Evolutionary conservation across 2,888 invertebrate species (phyloP).

Genomic region (Coenonympha arcania): DNA sequence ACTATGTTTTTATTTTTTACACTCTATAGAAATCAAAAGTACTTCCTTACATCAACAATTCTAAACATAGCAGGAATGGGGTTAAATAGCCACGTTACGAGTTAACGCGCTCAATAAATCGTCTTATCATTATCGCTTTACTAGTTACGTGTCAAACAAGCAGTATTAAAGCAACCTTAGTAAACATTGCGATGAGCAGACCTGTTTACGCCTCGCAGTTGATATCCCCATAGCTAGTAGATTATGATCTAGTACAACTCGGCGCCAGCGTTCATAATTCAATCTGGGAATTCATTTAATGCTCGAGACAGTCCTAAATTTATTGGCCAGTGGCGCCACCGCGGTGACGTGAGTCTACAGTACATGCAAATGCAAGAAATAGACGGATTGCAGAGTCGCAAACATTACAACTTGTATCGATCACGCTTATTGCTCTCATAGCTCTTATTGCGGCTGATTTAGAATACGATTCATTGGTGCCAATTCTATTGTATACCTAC

Average conservation of each 20-base stretch:
- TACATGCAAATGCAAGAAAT: constrained; percentile 31
- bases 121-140: constrained; percentile 15
- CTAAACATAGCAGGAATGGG: neutral
- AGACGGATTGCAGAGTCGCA: constrained; percentile 16
- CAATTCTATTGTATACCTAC: neutral
- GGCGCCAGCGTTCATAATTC: constrained; percentile 64
- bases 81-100: neutral
- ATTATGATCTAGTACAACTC: constrained; percentile 60
- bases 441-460: constrained; percentile 5
- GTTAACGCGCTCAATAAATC: constrained; percentile 32
- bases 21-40: no score
- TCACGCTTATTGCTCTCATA: constrained; percentile 10
- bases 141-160: constrained; percentile 18
- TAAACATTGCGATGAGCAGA: constrained; percentile 50
- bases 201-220: constrained; percentile 55
- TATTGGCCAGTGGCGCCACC: constrained; percentile 69
- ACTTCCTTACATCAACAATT: no score
- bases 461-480: constrained; percentile 9
- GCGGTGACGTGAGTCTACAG: constrained; percentile 52
- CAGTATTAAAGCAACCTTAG: constrained; percentile 27
- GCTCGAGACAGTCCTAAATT: constrained; percentile 68
- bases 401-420: constrained; percentile 15
- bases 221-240: constrained; percentile 49
- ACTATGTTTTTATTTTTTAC: no score
- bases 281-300: constrained; percentile 67